Evolutionary conservation across 1,140 invertebrate genomes (phyloP).

Genomic region (Tribolium castaneum): DNA sequence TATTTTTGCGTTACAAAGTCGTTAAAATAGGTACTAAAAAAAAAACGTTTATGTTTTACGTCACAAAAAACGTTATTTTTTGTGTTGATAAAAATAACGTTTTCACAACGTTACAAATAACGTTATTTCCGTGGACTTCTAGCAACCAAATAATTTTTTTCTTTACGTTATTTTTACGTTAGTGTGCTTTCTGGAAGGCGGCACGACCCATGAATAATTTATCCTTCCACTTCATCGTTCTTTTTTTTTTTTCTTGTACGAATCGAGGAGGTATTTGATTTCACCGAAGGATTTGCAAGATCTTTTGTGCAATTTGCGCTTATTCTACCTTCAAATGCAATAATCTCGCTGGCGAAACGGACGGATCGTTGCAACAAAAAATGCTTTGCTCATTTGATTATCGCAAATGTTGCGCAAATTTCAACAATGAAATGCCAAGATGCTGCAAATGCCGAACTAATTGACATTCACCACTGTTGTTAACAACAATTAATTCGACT

Average conservation of each 20-base stretch:
- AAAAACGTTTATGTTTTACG: no score
- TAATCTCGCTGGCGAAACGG: slow-evolving; percentile 6
- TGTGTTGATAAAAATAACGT: no score
- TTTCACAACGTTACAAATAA: no score
- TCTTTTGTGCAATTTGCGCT: slow-evolving; percentile 30
- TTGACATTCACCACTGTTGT: neutral
- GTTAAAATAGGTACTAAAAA: no score
- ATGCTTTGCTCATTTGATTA: slow-evolving; percentile 27
- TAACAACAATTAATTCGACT: neutral
- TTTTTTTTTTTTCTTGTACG: neutral
- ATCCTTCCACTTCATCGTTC: slow-evolving; percentile 1
- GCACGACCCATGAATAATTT: slow-evolving; percentile 12
- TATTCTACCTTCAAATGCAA: slow-evolving; percentile 30
- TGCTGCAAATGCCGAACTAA: neutral
- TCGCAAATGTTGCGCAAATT: slow-evolving; percentile 7
- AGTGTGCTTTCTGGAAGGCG: neutral
- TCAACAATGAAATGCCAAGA: slow-evolving; percentile 1
- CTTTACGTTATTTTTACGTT: no score
- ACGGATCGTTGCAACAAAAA: slow-evolving; percentile 7
- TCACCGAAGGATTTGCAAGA: slow-evolving; percentile 17
- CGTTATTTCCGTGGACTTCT: no score
- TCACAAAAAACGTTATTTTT: no score
- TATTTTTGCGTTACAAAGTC: no score
- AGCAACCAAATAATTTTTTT: no score
- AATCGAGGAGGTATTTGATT: slow-evolving; percentile 15